Percentiles rank a stretch among this genome's conserved stretches.
Evolutionary conservation across 2,797 vertebrate genomes (phyloP).

Genomic region (Falco biarmicus): DNA sequence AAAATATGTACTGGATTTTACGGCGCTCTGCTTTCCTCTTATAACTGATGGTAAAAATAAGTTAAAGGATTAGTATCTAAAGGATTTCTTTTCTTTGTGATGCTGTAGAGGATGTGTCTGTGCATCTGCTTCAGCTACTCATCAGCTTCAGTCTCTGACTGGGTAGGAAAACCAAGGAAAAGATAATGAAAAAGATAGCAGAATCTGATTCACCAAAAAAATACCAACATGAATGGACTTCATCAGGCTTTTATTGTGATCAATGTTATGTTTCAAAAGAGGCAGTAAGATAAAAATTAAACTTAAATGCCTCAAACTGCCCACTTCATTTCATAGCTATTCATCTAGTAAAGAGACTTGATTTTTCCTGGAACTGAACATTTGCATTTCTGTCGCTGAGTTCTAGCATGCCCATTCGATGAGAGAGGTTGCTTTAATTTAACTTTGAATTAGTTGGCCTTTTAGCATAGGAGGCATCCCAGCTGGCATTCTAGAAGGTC

Average conservation of each 20-base stretch:
- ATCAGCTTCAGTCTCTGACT: neutral
- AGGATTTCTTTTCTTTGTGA: neutral
- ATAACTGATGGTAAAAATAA: constrained; percentile 38
- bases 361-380: neutral
- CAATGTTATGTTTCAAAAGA: neutral
- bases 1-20: neutral
- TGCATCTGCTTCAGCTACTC: constrained; percentile 2
- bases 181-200: neutral
- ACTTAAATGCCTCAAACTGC: neutral
- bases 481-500: neutral
- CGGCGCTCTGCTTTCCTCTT: neutral
- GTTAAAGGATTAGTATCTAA: neutral
- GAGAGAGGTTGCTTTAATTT: neutral
- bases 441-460: neutral
- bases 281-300: neutral
- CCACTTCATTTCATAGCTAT: neutral
- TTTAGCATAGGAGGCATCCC: neutral
- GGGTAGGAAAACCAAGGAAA: neutral
- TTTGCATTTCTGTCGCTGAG: neutral
- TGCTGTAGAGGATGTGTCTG: neutral
- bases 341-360: neutral
- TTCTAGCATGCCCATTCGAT: neutral
- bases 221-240: neutral
- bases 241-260: neutral
- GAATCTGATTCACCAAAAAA: neutral